phyloP scores from a whole-genome alignment of 2,888 invertebrate genomes.

The Isoperla grammatica region DNA sequence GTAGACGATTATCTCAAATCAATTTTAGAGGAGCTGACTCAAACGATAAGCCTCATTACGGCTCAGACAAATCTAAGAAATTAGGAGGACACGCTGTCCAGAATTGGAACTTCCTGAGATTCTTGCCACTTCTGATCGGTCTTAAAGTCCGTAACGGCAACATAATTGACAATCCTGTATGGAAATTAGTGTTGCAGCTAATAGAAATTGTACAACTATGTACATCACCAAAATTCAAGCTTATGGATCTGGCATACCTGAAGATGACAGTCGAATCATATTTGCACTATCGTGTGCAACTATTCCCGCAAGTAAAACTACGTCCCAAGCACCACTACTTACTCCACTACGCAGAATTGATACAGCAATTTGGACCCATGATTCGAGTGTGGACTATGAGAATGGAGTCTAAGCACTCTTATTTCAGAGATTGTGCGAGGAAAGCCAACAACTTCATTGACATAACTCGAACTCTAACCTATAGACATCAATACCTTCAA shows the following conservation, averaged over 20 bases:
- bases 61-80: neutral
- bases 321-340: constrained; percentile 19
- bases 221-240: neutral
- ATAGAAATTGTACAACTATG: neutral
- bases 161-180: neutral
- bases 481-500: constrained; percentile 14
- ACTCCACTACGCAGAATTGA: constrained; percentile 7
- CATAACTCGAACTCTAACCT: constrained; percentile 2
- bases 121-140: neutral
- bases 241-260: neutral
- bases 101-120: neutral
- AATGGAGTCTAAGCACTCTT: constrained; percentile 16
- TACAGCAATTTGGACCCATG: constrained; percentile 9
- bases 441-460: constrained; percentile 9
- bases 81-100: neutral
- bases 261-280: neutral
- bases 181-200: neutral
- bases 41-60: neutral
- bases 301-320: constrained; percentile 1
- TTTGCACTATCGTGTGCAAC: constrained; percentile 2
- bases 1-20: neutral
- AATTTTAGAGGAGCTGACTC: neutral
- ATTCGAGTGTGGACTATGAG: constrained; percentile 18
- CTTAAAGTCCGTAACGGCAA: neutral
- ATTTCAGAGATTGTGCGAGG: constrained; percentile 3